These are phyloP conservation scores for Megaustenia siamemsis DNA, from an alignment of 2,888 invertebrate genomes.

Conservation along the genomic window DNA sequence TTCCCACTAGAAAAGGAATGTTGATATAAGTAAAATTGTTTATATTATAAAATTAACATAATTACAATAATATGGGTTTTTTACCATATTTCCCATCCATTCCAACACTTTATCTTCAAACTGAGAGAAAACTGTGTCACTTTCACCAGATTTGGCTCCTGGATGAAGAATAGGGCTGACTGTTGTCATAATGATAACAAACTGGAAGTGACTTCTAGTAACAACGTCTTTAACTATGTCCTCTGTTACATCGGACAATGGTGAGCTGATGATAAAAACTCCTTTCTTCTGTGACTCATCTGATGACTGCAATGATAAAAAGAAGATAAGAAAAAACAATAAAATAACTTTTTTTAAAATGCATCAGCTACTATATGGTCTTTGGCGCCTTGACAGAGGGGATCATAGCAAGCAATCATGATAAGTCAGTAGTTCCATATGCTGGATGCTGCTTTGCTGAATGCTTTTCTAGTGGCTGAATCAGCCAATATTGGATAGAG, in stretches of 20 bases:
- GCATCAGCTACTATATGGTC: too few relatives aligned
- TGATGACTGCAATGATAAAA: conserved; percentile 75
- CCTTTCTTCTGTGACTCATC: conserved; percentile 80
- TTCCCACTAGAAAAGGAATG: too few relatives aligned
- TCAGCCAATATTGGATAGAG: too few relatives aligned
- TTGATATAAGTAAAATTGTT: too few relatives aligned
- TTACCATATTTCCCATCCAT: conserved; percentile 84
- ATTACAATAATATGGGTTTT: neutral
- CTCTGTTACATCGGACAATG: conserved; percentile 83
- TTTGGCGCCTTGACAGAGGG: too few relatives aligned
- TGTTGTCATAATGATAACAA: conserved; percentile 84
- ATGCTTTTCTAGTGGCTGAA: too few relatives aligned
- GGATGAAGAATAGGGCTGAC: conserved; percentile 83
- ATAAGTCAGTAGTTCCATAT: too few relatives aligned
- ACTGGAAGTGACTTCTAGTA: conserved; percentile 84
- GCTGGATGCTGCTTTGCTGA: too few relatives aligned
- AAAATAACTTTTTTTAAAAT: neutral
- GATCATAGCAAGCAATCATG: too few relatives aligned
- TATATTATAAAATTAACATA: too few relatives aligned
- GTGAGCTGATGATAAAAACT: conserved; percentile 84
- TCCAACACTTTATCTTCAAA: conserved; percentile 81
- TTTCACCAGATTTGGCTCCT: neutral
- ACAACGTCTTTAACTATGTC: conserved; percentile 84
- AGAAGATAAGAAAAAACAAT: neutral
- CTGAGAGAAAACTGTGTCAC: conserved; percentile 71